Percentiles rank a stretch among this genome's conserved stretches.
phyloP scores from a whole-genome alignment of 2,113 vertebrate species.

The Hydrolagus affinis region DNA sequence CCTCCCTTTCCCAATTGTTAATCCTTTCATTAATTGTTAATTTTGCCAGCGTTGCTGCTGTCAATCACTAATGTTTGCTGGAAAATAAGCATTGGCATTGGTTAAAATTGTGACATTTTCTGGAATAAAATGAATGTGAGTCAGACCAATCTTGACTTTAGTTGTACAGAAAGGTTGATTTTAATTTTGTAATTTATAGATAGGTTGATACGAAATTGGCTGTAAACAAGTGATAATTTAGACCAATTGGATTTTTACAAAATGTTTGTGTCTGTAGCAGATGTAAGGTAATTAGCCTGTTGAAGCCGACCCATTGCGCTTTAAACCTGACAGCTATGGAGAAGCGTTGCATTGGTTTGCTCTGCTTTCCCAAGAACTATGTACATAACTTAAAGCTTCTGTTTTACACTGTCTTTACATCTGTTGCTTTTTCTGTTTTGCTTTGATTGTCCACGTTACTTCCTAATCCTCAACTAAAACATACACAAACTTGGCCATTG shows the following conservation, averaged over 20 bases:
- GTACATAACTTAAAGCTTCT: slow-evolving; percentile 68
- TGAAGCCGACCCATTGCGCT: slow-evolving; percentile 71
- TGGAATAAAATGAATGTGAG: slow-evolving; percentile 2
- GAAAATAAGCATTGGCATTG: slow-evolving; percentile 12
- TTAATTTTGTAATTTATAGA: slow-evolving; percentile 14
- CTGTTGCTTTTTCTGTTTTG: slow-evolving; percentile 73
- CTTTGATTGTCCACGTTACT: slow-evolving; percentile 70
- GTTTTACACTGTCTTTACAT: slow-evolving; percentile 70
- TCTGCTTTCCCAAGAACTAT: slow-evolving; percentile 31
- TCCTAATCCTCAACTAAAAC: slow-evolving; percentile 70
- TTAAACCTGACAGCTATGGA: slow-evolving; percentile 66
- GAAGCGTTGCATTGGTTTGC: slow-evolving; percentile 65
- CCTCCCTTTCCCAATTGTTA: too few species aligned
- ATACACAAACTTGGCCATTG: slow-evolving; percentile 68
- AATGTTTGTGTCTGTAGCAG: slow-evolving; percentile 52
- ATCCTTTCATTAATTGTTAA: too few species aligned
- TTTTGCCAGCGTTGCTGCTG: not conserved
- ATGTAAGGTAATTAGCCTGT: slow-evolving; percentile 71
- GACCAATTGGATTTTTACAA: slow-evolving; percentile 34
- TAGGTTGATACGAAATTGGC: slow-evolving; percentile 23
- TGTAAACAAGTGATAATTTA: slow-evolving; percentile 5
- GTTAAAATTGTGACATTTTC: not conserved
- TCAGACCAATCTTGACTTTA: not conserved
- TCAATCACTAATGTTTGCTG: slow-evolving; percentile 20
- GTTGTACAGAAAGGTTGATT: slow-evolving; percentile 18